Base-by-base conservation (phyloP, 2,797 vertebrate genomes). In the Spheniscus humboldti region DNA sequence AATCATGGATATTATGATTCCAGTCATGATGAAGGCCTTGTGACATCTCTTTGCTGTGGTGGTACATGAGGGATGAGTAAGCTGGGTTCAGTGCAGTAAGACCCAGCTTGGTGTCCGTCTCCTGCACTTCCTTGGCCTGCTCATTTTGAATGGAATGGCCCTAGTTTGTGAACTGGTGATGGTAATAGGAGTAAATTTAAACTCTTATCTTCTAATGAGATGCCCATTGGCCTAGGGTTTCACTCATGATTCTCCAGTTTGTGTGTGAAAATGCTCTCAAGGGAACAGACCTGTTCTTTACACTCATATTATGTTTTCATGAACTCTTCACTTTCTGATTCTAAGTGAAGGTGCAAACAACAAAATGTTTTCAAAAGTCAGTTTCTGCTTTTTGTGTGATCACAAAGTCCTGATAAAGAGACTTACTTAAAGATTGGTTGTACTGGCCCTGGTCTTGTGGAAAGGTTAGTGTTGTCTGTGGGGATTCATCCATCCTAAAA, bases 1-100 rank as follows among this genome's bases (percentile, higher is more conserved):
- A 94, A 94, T 97, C 96, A 90, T 59, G 90, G 95, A 23, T 94
- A 82, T 95, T 97, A 72, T 90, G 87, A 95, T 95, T 95, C 86
- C 75, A 85, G 86, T 96, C 95, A 87, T 94, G 90, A 91, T 94
- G 91, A 64, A 82, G 92, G 80, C 94, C 84, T 79, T 95, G 81
- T 95, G 95, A 95, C 92, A 94, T 78, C 91, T 86, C 69, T 77
- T 53, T 90, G 75, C 92, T 89, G 86, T 84, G 89, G 76, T 95
- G 91, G 90, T 85, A 79, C 75, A 19, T 2, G 3, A 74, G 53
- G 80, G 75, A 89, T 95, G 89, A 93, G 53, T 82, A 96, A 93
- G 81, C 71, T 60, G 63, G 53, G 74, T 45, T 76, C 41, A 52
- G 39, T 64, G 57, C 69, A 25, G 50, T 13, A 39, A 86, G 76